Base-by-base conservation (phyloP, 2,797 vertebrate species). In the Masticophis lateralis region DNA sequence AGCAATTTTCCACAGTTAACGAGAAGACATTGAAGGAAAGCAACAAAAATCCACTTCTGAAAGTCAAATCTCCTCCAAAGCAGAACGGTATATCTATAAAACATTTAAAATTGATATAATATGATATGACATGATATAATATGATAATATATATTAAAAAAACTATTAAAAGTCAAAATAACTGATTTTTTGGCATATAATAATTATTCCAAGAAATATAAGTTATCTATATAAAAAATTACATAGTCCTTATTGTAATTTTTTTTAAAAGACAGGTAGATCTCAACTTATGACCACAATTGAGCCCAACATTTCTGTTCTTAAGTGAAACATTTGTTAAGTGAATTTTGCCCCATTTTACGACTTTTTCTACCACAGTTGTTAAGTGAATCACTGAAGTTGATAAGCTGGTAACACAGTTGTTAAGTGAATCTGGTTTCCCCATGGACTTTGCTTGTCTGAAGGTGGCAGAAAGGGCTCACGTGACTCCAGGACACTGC, bases 31-130 rank as follows among this genome's bases (percentile, higher is more conserved):
- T 94, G 86, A 98, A 97, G 91, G 97, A 98, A 83, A 51, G 91
- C 94, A 86, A 63, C 63, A 97, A 95, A 94, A 98, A 93, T 91
- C 94, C 93, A 28, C 94, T 3, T 25, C 28, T 94, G 86, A 98
- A 97, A 96, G 87, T 93, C 74, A 96, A 66, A 92, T 96, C 96
- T 32, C 94, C 96, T 91, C 88, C 96, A 94, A 97, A 89, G 91
- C 96, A 95, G 95, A 98, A 97, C 97, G 98, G 98, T 66, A 66
- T 98, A 98, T 96, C 91, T 25, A 5, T 6, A 53, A 53, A 55
- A 28, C 22, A 53, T 28, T 83, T 25, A 10, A 79, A 83, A 32
- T 2, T 56, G 51, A 1, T 88, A 4, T 2, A 51, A 22, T 56
- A 47, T 43, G 55, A 27, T 22, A 43, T 22, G 74, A 20, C 20